Conservation (phyloP, 2,113 vertebrate genomes). For the Chinchilla lanigera region DNA sequence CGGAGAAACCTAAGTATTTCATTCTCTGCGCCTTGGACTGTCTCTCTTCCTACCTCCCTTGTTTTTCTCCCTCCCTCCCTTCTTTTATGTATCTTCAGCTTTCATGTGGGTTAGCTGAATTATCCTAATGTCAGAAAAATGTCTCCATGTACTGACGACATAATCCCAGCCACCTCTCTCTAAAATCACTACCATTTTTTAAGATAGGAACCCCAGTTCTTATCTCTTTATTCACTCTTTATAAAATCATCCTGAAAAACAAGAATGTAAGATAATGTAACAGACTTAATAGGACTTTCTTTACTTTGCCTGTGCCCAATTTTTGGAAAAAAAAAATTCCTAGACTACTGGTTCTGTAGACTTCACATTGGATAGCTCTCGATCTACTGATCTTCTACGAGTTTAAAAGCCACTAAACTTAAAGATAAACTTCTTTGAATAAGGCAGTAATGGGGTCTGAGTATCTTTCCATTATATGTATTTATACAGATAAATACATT, state of each 20-base stretch:
- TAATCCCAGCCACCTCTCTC: neutral
- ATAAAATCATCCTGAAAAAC: neutral
- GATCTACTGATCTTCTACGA: neutral
- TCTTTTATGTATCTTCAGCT: accelerated
- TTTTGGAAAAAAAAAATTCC: neutral
- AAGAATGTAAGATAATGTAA: neutral
- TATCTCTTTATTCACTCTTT: neutral
- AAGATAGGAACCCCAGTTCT: neutral
- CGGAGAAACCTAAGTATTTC: neutral
- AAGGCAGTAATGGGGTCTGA: neutral
- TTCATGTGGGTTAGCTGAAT: neutral
- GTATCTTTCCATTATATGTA: neutral
- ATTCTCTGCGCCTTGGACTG: accelerated
- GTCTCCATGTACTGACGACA: accelerated
- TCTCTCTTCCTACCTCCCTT: neutral
- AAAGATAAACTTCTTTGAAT: neutral
- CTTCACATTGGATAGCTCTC: neutral
- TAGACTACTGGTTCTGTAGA: neutral
- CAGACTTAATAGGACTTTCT: neutral
- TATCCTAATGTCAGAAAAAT: neutral
- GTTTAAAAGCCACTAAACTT: neutral
- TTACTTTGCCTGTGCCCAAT: neutral
- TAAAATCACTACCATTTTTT: neutral
- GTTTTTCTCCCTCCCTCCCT: neutral
- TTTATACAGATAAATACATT: neutral